Evolutionary conservation across 2,888 invertebrate genomes (phyloP), one percentile per base, ranked within the genome.

Genomic region (Brenthis hecate): DNA sequence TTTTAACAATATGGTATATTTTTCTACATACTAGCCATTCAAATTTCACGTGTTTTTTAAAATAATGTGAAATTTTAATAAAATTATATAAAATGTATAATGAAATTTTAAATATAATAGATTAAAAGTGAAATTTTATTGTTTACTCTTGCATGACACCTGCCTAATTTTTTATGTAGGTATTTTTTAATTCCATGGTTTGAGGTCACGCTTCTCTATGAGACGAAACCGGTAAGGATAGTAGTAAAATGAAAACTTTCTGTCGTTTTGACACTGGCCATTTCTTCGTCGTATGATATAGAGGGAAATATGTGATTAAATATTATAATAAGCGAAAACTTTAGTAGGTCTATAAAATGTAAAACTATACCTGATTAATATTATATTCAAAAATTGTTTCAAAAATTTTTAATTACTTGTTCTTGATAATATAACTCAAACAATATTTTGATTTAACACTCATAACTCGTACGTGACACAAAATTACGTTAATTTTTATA

Each of bases 141-240:
- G 85, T 77, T 82, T 80, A 47, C 73, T 92, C 77, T 86, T 72
- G 86, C 83, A 89, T 91, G 74, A 86, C 77, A 77, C 73, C 76
- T 74, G 78, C 81, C 88, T 86, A 80, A 86, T 88, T 86, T 84
- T 77, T 84, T 85, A 88, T 87, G 88, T 89, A 85, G 87, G 85
- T 87, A 90, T 89, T 88, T 88, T 78, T 85, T 87, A 83, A 83
- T 84, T 85, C 83, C 78, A 80, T 72, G 69, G 86, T 64, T 87
- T 81, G 87, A 81, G 89, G 89, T 88, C 89, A 77, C 69, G 69
- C 66, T 77, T 74, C 76, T 76, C 75, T 74, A 77, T 73, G 79
- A 73, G 57, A 61, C 75, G 74, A 83, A 91, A 89, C 91, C 90
- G 91, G 91, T 84, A 85, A 85, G 78, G 76, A 81, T 77, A 77